Percentiles rank a stretch among this genome's conserved stretches.
Evolutionary conservation across 53 echinoderm and acorn worm genomes (phyloP).

Genomic region (Pentamera pediparva): DNA sequence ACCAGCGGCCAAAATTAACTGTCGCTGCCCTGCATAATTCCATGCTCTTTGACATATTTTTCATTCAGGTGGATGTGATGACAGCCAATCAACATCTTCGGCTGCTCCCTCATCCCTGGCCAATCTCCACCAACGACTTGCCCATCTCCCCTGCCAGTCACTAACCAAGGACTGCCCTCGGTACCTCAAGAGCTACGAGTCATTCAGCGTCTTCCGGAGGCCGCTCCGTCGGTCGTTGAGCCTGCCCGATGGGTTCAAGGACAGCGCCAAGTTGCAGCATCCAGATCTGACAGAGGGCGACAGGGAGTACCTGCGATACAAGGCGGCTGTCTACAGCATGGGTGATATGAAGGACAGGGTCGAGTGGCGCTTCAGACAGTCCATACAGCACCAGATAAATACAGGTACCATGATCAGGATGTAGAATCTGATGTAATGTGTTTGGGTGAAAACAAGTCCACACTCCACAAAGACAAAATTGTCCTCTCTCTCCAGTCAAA

Average conservation of each 20-base stretch:
- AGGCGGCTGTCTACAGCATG: conserved; percentile 86
- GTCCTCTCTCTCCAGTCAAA: no score
- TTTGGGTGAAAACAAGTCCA: no score
- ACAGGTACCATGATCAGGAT: no score
- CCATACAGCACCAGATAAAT: conserved; percentile 61
- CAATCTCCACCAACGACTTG: conserved; percentile 11
- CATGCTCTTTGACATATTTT: not conserved
- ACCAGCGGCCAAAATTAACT: not conserved
- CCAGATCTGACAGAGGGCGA: conserved; percentile 68
- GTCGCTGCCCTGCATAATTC: not conserved
- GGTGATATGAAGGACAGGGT: conserved; percentile 64
- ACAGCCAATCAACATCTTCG: conserved; percentile 18
- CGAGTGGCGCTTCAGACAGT: conserved; percentile 64
- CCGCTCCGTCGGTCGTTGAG: conserved; percentile 53
- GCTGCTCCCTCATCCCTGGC: conserved; percentile 35
- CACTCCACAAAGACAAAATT: no score
- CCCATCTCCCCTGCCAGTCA: conserved; percentile 54
- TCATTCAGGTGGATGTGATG: not conserved
- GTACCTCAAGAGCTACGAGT: conserved; percentile 65
- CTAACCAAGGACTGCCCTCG: conserved; percentile 69
- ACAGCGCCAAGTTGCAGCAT: conserved; percentile 77
- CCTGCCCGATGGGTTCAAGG: conserved; percentile 66
- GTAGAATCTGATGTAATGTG: no score
- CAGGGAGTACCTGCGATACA: conserved; percentile 76
- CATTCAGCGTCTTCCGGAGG: conserved; percentile 61